Percentiles rank a stretch among this genome's conserved stretches.
Conservation (phyloP, 2,888 invertebrate species). For the Gymnocheta viridis region DNA sequence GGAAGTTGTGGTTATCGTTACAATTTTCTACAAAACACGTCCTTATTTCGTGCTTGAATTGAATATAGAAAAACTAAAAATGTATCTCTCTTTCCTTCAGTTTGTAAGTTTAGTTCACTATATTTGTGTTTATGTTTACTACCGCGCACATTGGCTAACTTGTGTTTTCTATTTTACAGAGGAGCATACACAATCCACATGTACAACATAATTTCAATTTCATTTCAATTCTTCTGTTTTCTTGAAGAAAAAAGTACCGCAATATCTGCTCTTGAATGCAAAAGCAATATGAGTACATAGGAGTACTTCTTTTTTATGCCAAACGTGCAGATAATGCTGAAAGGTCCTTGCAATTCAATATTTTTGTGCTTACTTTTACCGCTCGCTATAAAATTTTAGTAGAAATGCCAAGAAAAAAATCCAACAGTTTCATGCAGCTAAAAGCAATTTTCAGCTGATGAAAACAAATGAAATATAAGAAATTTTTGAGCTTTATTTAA, state of each 20-base stretch:
- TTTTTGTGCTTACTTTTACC: not conserved
- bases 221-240: constrained; percentile 32
- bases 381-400: not conserved
- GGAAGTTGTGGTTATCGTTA: constrained; percentile 40
- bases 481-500: not conserved
- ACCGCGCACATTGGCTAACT: not conserved
- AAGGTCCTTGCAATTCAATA: constrained; percentile 25
- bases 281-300: not conserved
- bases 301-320: constrained; percentile 39
- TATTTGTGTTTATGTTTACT: not conserved
- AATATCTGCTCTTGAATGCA: constrained; percentile 24
- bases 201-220: constrained; percentile 38
- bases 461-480: not conserved
- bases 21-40: constrained; percentile 56
- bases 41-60: constrained; percentile 51
- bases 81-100: not conserved
- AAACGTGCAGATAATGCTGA: constrained; percentile 60
- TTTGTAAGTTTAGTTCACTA: too few relatives aligned
- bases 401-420: too few relatives aligned
- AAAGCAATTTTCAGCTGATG: not conserved
- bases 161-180: not conserved
- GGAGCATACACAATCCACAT: constrained; percentile 10
- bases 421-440: not conserved
- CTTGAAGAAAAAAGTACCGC: not conserved
- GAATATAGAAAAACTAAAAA: constrained; percentile 49